Base-by-base conservation (phyloP, 53 echinoderm and acorn worm genomes). In the Henricia sp. region DNA sequence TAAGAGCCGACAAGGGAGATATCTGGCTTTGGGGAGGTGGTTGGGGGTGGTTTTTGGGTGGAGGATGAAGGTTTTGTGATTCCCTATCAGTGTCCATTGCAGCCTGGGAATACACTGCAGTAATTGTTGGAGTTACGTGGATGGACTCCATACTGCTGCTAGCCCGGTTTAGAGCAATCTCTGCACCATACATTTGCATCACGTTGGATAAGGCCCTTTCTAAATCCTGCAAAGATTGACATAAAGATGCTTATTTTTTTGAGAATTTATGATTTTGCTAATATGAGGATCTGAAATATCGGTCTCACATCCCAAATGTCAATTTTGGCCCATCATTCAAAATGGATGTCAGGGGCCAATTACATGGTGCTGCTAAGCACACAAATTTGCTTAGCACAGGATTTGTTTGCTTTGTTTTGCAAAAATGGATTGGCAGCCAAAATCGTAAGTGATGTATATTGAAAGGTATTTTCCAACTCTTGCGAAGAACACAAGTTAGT, bases 111-210 rank as follows among this genome's bases (percentile, higher is more conserved):
- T 85, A 90, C 37, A 90, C 82, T 3, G 90, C 60, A 6, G 85
- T 85, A 24, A 86, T 90, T 1, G 85, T 77, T 11, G 90, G 90
- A 2, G 89, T 89, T 5, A 83, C 75, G 1, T 74, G 86, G 21
- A 62, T 32, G 64, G 32, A 21, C 5, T 80, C 80, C 0, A 85
- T 21, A 50, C 85, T 83, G 13, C 73, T 74, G 30, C 73, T 35
- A 19, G 83, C 72, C 43, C 66, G 83, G 50, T 74, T 83, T 3
- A 83, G 55, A 50, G 83, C 72, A 5, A 85, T 50, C 37, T 82
- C 86, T 17, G 86, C 59, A 19, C 90, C 86, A 27, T 90, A 90
- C 90, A 90, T 90, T 55, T 85, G 85, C 82, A 90, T 85, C 8
- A 90, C 90, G 42, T 86, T 90, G 21, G 70, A 78, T 3, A 90